phyloP scores from a whole-genome alignment of 2,113 vertebrate species.

The Mystacornis crossleyi region DNA sequence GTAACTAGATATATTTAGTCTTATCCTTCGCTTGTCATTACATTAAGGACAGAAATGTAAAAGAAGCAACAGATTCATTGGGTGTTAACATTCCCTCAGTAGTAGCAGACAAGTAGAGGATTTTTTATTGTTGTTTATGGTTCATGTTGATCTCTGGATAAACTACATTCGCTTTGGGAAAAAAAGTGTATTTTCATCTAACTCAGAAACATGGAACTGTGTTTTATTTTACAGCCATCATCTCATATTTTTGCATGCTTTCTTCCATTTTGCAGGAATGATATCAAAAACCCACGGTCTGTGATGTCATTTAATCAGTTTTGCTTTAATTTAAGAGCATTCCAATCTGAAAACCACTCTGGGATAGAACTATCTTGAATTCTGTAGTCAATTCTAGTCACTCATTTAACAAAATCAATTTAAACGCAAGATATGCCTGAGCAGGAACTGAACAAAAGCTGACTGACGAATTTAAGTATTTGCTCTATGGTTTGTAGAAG shows the following conservation, averaged over 20 bases:
- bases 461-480: background rate
- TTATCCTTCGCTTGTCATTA: background rate
- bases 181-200: background rate
- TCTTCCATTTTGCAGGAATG: background rate
- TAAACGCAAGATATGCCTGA: background rate
- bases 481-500: background rate
- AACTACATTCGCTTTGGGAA: background rate
- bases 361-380: background rate
- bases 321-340: background rate
- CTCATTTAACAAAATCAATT: background rate
- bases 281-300: background rate
- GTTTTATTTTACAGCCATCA: background rate
- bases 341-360: background rate
- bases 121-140: background rate
- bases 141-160: background rate
- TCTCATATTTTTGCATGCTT: background rate
- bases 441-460: background rate
- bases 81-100: background rate
- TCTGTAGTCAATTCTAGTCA: background rate
- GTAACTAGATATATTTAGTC: background rate
- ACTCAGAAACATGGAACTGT: background rate
- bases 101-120: background rate
- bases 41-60: background rate
- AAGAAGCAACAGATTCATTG: background rate
- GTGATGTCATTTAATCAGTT: background rate